phyloP scores from a whole-genome alignment of 2,113 vertebrate genomes.

The Myocastor coypus region DNA sequence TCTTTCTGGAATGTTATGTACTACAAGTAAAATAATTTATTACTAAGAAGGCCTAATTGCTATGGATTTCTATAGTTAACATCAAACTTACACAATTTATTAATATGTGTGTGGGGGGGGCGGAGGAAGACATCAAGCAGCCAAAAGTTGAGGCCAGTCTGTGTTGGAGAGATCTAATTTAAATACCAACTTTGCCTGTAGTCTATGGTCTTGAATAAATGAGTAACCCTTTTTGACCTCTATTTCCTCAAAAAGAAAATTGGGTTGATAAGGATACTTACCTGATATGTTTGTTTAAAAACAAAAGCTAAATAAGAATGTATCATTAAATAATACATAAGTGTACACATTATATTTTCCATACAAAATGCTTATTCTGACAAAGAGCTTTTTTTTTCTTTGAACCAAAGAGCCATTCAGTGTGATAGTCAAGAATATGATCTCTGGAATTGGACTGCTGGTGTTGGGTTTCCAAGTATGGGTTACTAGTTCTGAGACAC shows the following conservation, averaged over 20 bases:
- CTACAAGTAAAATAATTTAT: slow-evolving; percentile 49
- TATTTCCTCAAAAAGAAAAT: not conserved
- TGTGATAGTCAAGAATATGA: not conserved
- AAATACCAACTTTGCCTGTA: not conserved
- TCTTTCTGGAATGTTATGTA: slow-evolving; percentile 1
- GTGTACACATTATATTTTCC: not conserved
- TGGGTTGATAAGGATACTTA: not conserved
- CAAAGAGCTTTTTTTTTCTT: not conserved
- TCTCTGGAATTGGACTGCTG: not conserved
- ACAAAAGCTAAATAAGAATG: not conserved
- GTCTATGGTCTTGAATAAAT: not conserved
- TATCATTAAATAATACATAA: not conserved
- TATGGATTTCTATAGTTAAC: slow-evolving; percentile 24
- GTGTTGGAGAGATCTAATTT: not conserved
- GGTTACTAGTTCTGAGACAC: slow-evolving; percentile 26
- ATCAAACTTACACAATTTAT: not conserved
- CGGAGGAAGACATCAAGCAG: not conserved
- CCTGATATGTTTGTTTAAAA: not conserved
- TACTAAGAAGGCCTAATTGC: not conserved
- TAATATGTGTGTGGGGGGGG: not conserved
- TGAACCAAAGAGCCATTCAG: not conserved
- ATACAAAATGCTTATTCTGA: not conserved
- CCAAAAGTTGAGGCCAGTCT: not conserved
- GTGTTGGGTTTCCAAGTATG: not conserved
- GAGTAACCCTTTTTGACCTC: not conserved